These are phyloP conservation scores for Tethea ocularis DNA, from an alignment of 2,888 invertebrate genomes.

Conservation along the genomic window DNA sequence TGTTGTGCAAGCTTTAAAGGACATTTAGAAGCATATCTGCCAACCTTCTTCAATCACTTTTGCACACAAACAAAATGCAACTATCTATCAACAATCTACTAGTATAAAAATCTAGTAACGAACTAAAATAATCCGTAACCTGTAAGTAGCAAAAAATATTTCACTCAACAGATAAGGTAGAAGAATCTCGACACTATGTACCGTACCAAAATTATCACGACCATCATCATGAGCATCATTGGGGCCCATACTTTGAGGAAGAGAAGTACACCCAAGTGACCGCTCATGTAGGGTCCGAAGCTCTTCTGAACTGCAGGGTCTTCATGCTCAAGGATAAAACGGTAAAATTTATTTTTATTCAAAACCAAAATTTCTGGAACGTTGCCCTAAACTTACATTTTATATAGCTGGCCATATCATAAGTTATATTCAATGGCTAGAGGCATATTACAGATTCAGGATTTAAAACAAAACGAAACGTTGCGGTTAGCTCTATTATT, in stretches of 20 bases:
- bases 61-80: too few species aligned
- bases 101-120: not conserved
- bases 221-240: slow-evolving; percentile 86
- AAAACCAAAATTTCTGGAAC: slow-evolving; percentile 2
- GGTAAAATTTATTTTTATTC: slow-evolving; percentile 60
- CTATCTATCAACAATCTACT: not conserved
- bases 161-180: slow-evolving; percentile 64
- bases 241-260: slow-evolving; percentile 89
- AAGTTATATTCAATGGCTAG: not conserved
- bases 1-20: not conserved
- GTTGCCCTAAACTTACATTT: not conserved
- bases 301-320: slow-evolving; percentile 86
- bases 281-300: slow-evolving; percentile 86
- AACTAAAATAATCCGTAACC: not conserved
- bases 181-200: slow-evolving; percentile 71
- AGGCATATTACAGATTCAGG: not conserved
- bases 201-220: slow-evolving; percentile 82
- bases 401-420: not conserved
- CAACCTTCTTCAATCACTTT: not conserved
- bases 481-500: not conserved
- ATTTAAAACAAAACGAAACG: not conserved
- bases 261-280: slow-evolving; percentile 84
- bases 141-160: slow-evolving; percentile 11
- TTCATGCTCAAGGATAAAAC: slow-evolving; percentile 89
- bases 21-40: not conserved